phyloP scores from a whole-genome alignment of 2,113 vertebrate species.

The Dinomys branickii region DNA sequence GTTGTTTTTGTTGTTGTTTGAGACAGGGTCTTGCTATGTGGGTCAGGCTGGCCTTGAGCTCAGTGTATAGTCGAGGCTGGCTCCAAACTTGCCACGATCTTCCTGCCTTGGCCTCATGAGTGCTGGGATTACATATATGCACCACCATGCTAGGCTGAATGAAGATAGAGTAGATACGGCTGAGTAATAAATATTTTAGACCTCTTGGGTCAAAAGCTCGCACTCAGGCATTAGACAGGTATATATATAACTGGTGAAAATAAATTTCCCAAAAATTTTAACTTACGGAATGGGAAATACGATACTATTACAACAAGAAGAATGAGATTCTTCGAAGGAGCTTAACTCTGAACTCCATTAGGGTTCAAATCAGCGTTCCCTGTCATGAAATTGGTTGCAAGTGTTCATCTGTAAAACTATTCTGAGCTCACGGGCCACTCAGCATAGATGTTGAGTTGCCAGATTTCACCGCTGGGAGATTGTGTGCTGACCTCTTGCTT shows the following conservation, averaged over 20 bases:
- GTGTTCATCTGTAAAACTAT: background rate
- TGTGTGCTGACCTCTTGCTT: background rate
- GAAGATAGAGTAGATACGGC: background rate
- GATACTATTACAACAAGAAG: background rate
- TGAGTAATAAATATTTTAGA: background rate
- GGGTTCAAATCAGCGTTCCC: background rate
- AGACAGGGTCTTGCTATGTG: no score
- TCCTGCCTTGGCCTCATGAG: no score
- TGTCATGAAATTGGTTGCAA: background rate
- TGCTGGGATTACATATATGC: no score
- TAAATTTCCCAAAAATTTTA: background rate
- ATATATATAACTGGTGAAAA: background rate
- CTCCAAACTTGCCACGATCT: no score
- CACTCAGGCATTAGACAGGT: background rate
- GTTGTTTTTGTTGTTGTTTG: no score
- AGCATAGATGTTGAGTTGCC: no score
- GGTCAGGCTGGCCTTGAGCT: no score
- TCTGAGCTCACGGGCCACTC: background rate
- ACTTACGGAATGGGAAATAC: background rate
- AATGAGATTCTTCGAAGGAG: background rate
- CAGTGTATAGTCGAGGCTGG: no score
- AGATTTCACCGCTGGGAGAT: background rate
- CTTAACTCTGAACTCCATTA: background rate
- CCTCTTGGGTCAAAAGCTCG: background rate
- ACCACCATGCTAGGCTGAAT: no score